Base-by-base conservation (phyloP, 2,888 invertebrate species). In the Philonicus albiceps region DNA sequence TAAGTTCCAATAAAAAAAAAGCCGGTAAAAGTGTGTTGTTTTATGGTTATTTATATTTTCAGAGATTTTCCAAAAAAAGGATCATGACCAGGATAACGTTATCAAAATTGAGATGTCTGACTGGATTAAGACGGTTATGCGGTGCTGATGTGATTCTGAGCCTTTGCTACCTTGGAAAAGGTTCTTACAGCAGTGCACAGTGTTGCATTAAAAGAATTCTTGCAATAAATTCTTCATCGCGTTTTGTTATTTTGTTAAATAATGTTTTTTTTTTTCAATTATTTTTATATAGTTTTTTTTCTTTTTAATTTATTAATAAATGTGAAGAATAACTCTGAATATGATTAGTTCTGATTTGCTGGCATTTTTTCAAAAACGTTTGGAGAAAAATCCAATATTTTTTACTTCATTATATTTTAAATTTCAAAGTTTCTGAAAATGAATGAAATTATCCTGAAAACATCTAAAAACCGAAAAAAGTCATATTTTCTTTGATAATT, bases 31-130 rank as follows among this genome's bases (percentile, higher is more conserved):
- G 87, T 86, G 13, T 34, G 87, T 43, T 37, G 73, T 85, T 88
- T 74, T 31, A 31, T 13, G 31, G 27, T 37, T 0, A n/a, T 2
- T 16, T 34, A 2, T 78, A 88, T 93, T 86, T 93, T 78, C 90
- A 95, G 95, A 94, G 91, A 93, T 95, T 88, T 95, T 96, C 91
- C 96, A 97, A 91, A 94, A 95, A 87, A 96, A 96, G 91, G 96
- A 96, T 91, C 95, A 96, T 43, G 93, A 96, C 86, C 96, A 96
- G 91, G 96, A 96, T 91, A 97, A 97, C 89, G 95, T 94, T 88
- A 94, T 97, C 88, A 97, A 97, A 93, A 93, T 97, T 89, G 96
- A 94, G 91, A 93, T 98, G 91, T 94, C 96, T 83, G 97, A 97
- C 88, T 92, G 92, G 92, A 92, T 92, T 31, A 92, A 92, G 86